A percentile compares a stretch with the other conserved stretches of the same genome.
phyloP scores from a whole-genome alignment of 2,888 invertebrate genomes.

The Steromphala cineraria region DNA sequence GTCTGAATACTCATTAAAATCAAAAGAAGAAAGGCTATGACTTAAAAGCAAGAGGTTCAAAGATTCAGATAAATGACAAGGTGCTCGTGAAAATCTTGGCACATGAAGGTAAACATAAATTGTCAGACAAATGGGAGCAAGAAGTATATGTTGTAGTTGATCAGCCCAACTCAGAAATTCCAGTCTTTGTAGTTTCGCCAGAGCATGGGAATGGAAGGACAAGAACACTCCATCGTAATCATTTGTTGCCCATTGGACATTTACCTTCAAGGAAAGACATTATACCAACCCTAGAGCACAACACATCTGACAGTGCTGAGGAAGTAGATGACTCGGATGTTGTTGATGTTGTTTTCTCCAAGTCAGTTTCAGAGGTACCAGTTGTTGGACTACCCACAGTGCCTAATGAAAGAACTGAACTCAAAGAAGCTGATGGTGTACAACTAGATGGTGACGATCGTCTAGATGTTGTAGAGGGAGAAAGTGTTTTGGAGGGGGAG shows the following conservation, averaged over 20 bases:
- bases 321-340: too few relatives aligned
- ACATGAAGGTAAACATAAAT: neutral
- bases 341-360: too few relatives aligned
- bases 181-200: neutral
- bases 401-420: too few relatives aligned
- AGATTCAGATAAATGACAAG: neutral
- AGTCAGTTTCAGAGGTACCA: too few relatives aligned
- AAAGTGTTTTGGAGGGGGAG: too few relatives aligned
- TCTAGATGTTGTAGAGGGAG: too few relatives aligned
- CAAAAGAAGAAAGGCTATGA: neutral
- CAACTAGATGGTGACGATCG: too few relatives aligned
- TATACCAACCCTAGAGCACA: too few relatives aligned
- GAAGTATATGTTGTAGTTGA: neutral
- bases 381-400: too few relatives aligned
- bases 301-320: too few relatives aligned
- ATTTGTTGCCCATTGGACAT: neutral
- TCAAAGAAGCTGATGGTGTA: too few relatives aligned
- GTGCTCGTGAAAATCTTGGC: neutral
- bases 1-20: neutral
- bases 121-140: constrained; percentile 5
- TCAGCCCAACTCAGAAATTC: neutral
- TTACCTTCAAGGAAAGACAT: too few relatives aligned
- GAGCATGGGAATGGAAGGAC: neutral
- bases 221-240: neutral
- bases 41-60: neutral